Base-by-base conservation (phyloP, 2,113 vertebrate species). In the Amblyornis subalaris region DNA sequence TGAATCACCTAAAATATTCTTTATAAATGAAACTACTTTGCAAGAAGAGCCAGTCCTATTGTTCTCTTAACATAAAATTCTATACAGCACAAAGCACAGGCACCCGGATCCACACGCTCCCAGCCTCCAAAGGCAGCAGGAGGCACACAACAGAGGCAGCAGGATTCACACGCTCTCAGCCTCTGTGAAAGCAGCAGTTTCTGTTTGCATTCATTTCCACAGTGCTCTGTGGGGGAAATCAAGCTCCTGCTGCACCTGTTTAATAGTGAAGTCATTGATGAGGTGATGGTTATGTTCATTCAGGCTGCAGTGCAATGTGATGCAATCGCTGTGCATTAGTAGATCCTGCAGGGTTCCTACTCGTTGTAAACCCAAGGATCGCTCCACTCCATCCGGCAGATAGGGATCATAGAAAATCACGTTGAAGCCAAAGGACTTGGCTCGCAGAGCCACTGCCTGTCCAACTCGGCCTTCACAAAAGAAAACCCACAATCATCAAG, bases 201-300 rank as follows among this genome's bases (percentile, higher is more conserved):
- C 6, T 78, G 91, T 91, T 90, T 90, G 86, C 84, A 95, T 94
- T 95, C 92, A 95, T 92, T 97, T 94, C 94, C 94, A 89, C 85
- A 95, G 94, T 51, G 67, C 44, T 94, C 89, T 92, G 92, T 94
- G 84, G 92, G 70, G 88, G 87, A 92, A 95, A 95, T 82, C 93
- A 96, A 97, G 95, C 88, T 97, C 93, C 95, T 96, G 95, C 84
- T 95, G 96, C 94, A 99, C 98, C 98, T 99, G 98, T 98, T 99
- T 99, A 97, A 99, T 99, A 97, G 98, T 99, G 97, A 99, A 99
- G 98, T 99, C 98, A 94, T 99, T 99, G 95, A 99, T 99, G 97
- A 99, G 98, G 96, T 99, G 98, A 97, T 99, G 98, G 97, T 99
- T 99, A 98, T 99, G 98, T 97, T 99, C 98, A 85, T 99, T 99